Conservation (phyloP, 2,113 vertebrate species). For the Silurus asotus region DNA sequence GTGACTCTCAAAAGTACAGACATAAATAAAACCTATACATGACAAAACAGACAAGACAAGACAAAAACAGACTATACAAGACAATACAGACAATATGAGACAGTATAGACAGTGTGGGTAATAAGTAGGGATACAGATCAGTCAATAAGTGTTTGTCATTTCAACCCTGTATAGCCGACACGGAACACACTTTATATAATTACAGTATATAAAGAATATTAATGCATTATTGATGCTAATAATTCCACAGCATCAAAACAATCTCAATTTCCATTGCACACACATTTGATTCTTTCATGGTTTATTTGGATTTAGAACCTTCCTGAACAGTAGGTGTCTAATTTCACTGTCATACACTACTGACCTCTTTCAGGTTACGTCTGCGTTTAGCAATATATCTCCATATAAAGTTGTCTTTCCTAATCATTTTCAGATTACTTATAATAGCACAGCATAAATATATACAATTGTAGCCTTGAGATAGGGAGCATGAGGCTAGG, state of each 20-base stretch:
- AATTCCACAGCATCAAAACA: not conserved
- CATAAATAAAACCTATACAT: too few species aligned
- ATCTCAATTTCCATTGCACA: not conserved
- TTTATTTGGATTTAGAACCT: not conserved
- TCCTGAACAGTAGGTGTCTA: not conserved
- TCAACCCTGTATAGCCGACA: too few species aligned
- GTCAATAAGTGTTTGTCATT: too few species aligned
- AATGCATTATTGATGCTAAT: not conserved
- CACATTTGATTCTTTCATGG: not conserved
- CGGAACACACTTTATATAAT: too few species aligned
- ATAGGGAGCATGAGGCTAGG: constrained; percentile 6
- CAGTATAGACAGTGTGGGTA: too few species aligned
- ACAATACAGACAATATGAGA: too few species aligned
- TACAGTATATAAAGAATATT: not conserved
- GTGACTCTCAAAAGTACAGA: too few species aligned
- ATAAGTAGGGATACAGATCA: too few species aligned
- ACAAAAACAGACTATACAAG: too few species aligned
- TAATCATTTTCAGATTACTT: not conserved
- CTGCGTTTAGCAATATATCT: not conserved
- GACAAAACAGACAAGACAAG: too few species aligned
- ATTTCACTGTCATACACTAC: not conserved
- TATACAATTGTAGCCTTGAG: constrained; percentile 1
- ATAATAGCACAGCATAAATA: not conserved
- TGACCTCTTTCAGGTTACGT: not conserved
- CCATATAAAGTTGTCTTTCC: not conserved